These are phyloP conservation scores for Puma concolor DNA, from an alignment of 2,113 vertebrate genomes.

Conservation along the genomic window DNA sequence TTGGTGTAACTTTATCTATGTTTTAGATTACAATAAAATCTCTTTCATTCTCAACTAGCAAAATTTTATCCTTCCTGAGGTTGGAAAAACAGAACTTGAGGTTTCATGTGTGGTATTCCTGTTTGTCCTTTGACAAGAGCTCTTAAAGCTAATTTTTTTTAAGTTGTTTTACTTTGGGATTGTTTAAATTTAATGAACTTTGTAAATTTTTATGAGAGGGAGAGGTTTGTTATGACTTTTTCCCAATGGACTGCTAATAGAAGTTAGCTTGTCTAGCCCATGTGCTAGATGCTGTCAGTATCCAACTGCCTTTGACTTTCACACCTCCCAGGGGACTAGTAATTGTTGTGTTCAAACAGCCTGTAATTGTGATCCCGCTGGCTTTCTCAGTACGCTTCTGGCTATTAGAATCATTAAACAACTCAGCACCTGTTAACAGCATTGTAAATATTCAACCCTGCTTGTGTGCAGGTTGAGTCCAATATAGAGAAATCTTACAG, in stretches of 20 bases:
- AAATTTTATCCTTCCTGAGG: conserved; percentile 83
- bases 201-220: conserved; percentile 87
- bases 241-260: conserved; percentile 88
- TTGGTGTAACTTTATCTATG: conserved; percentile 86
- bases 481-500: conserved; percentile 91
- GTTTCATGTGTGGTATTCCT: conserved; percentile 79
- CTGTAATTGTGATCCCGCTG: conserved; percentile 93
- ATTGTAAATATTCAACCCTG: conserved; percentile 98
- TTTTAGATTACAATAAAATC: conserved; percentile 85
- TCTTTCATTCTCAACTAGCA: conserved; percentile 80
- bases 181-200: conserved; percentile 87
- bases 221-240: conserved; percentile 85
- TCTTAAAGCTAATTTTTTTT: conserved; percentile 78
- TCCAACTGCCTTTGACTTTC: conserved; percentile 93
- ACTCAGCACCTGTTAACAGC: conserved; percentile 98
- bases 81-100: conserved; percentile 76
- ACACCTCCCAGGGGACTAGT: conserved; percentile 89
- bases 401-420: conserved; percentile 98
- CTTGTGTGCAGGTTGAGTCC: conserved; percentile 91
- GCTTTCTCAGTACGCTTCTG: conserved; percentile 92
- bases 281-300: conserved; percentile 92
- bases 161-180: conserved; percentile 82
- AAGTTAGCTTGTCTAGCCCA: conserved; percentile 90
- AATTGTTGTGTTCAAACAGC: conserved; percentile 94
- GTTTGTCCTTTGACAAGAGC: conserved; percentile 70